phyloP scores from a whole-genome alignment of 2,113 vertebrate species.

The Pyxicephalus adspersus region DNA sequence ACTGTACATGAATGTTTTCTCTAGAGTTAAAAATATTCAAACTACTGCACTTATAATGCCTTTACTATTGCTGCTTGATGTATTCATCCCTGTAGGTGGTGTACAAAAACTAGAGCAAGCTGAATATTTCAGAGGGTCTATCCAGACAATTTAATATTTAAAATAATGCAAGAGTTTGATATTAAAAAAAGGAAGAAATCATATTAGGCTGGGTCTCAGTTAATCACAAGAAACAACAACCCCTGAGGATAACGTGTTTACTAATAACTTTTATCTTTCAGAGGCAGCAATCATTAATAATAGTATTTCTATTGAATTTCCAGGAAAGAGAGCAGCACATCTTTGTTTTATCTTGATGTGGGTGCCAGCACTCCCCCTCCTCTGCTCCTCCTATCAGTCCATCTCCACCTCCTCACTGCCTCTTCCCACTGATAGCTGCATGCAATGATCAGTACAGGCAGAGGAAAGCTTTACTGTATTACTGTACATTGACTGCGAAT shows the following conservation, averaged over 20 bases:
- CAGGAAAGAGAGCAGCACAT: conserved; percentile 38
- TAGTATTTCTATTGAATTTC: neutral
- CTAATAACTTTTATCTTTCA: neutral
- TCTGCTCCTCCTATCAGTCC: conserved; percentile 48
- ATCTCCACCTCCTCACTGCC: conserved; percentile 46
- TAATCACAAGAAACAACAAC: neutral
- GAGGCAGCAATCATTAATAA: neutral
- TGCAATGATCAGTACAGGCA: conserved; percentile 48
- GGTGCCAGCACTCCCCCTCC: conserved; percentile 26
- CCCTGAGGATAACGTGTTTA: neutral
- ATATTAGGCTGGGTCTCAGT: neutral
- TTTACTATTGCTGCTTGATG: neutral
- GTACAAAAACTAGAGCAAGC: neutral
- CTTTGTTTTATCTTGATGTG: conserved; percentile 37
- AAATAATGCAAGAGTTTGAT: neutral
- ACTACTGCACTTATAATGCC: neutral
- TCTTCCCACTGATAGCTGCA: conserved; percentile 48
- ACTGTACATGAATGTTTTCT: neutral
- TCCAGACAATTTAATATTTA: neutral
- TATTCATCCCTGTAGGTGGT: conserved; percentile 19
- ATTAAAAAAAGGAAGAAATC: neutral
- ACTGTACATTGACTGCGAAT: neutral
- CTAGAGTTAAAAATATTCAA: neutral
- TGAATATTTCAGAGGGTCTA: neutral
- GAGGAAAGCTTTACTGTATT: conserved; percentile 10